Base-by-base conservation (phyloP, 2,113 vertebrate species). In the Actenoides hombroni region DNA sequence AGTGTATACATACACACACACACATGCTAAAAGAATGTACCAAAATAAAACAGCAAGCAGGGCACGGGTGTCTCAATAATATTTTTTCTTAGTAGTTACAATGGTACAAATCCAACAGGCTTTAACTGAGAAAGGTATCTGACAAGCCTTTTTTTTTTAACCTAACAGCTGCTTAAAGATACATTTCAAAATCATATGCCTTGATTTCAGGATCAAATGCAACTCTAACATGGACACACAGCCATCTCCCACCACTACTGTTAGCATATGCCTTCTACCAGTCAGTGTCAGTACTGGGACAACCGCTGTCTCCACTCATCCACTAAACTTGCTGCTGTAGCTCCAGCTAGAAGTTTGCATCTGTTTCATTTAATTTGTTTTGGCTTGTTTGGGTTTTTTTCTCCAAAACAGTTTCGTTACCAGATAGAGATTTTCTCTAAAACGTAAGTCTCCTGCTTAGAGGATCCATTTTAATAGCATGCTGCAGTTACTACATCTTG, bases 21-120 rank as follows among this genome's bases (percentile, higher is more conserved):
- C 10, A 33, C 33, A 39, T 29, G 23, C 13, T 40, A 57, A 35
- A 20, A 48, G 7, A 42, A 3, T 0, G 9, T 33, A 21, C 33
- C 31, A 75, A 44, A 67, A 44, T 46, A 81, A 51, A 63, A 68
- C 3, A 35, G 35, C 19, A 65, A 75, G 48, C 5, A 10, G 11
- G 0, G 0, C 1, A 3, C 17, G 5, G 17, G 7, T 13, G 9
- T n/a, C 26, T 76, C 44, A 35, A n/a, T 10, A 44, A 33, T 61
- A 21, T 44, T 54, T 59, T 10, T 39, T 60, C 57, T 74, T 33
- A 68, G 28, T 14, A 44, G 10, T 59, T 63, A 37, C 0, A 57
- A 26, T 16, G 12, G 42, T 61, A 77, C 2, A 1, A 90, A 78
- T 67, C 15, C 35, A 78, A 24, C 3, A 7, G 17, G 10, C 60